These are phyloP conservation scores for Petrocephalus sullivani DNA, from an alignment of 2,797 vertebrate species.

Conservation along the genomic window DNA sequence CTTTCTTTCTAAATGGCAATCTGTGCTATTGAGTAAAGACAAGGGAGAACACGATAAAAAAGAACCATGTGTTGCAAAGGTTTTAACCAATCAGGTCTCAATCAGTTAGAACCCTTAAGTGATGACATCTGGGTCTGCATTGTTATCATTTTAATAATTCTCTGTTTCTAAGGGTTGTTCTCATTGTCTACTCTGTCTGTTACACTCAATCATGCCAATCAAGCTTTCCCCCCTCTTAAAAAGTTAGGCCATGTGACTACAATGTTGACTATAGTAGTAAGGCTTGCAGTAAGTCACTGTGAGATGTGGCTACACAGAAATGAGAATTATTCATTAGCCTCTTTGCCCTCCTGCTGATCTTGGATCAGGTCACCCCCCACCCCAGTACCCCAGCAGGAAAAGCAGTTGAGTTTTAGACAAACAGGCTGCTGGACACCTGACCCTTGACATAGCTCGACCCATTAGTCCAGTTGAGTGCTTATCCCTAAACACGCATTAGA, in stretches of 20 bases:
- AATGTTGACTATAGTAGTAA: not conserved
- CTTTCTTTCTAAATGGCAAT: not conserved
- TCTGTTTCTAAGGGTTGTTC: not conserved
- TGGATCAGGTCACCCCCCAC: not conserved
- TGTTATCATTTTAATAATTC: not conserved
- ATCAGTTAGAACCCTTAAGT: not conserved
- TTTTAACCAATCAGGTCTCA: not conserved
- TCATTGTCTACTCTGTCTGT: not conserved
- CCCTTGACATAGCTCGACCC: constrained; percentile 29
- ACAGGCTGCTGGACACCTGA: constrained; percentile 45
- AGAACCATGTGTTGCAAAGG: not conserved
- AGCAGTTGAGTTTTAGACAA: not conserved
- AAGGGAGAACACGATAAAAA: not conserved
- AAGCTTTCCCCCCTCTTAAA: constrained; percentile 32
- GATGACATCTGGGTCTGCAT: not conserved
- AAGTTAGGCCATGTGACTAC: not conserved
- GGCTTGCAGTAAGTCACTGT: not conserved
- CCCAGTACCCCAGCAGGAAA: not conserved
- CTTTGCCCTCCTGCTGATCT: not conserved
- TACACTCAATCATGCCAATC: not conserved
- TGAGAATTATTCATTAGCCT: not conserved
- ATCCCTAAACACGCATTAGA: not conserved
- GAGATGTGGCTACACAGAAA: not conserved
- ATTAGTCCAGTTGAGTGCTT: constrained; percentile 47
- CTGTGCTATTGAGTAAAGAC: constrained; percentile 3